phyloP scores from a whole-genome alignment of 2,888 invertebrate genomes.

The Gisinianus flammeolus region DNA sequence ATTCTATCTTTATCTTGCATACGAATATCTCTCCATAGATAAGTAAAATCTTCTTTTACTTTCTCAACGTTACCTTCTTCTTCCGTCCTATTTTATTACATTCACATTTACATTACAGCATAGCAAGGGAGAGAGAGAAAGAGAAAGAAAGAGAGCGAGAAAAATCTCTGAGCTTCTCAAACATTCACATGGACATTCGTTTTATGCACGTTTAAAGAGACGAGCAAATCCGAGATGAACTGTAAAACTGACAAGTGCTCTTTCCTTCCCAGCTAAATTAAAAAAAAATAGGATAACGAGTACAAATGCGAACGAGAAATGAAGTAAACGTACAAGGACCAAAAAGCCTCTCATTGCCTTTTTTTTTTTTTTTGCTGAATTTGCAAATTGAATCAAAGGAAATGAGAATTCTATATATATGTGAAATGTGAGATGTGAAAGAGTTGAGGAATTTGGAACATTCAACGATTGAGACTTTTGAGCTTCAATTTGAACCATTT shows the following conservation, averaged over 20 bases:
- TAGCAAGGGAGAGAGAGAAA: neutral
- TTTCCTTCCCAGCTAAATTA: slow-evolving; percentile 7
- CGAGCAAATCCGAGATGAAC: slow-evolving; percentile 26
- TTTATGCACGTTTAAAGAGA: slow-evolving; percentile 27
- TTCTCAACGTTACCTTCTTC: neutral
- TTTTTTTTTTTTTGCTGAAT: slow-evolving; percentile 9
- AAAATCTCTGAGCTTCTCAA: slow-evolving; percentile 1
- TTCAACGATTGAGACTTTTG: neutral
- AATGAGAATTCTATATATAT: neutral
- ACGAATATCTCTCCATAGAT: neutral
- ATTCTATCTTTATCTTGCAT: slow-evolving; percentile 18
- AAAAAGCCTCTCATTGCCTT: neutral
- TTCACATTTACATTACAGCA: neutral
- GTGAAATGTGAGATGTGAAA: no score
- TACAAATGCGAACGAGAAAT: neutral
- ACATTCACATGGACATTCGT: slow-evolving; percentile 9
- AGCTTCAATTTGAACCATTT: neutral
- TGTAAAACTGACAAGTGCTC: slow-evolving; percentile 26
- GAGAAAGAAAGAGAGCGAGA: neutral
- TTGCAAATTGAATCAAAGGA: slow-evolving; percentile 12
- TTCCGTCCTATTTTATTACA: neutral
- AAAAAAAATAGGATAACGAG: neutral
- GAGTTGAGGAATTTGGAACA: neutral
- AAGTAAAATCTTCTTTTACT: neutral
- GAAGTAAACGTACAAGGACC: neutral